Evolutionary conservation across 2,888 invertebrate genomes (phyloP).

Genomic region (Latheticus oryzae): DNA sequence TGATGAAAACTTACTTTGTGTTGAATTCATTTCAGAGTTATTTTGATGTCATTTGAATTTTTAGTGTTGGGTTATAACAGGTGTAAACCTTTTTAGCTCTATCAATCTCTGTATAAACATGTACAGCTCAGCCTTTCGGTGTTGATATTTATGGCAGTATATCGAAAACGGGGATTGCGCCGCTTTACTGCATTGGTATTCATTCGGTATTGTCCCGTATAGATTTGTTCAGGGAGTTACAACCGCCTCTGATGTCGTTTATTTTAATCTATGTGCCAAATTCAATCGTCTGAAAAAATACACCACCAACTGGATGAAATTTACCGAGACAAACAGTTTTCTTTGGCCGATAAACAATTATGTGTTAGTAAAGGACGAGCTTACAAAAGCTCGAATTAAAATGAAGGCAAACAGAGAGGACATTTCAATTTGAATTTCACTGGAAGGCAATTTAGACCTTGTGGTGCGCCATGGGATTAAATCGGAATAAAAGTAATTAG

Average conservation of each 20-base stretch:
- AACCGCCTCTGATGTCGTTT: conserved; percentile 55
- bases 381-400: conserved; percentile 32
- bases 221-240: conserved; percentile 58
- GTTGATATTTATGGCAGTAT: conserved; percentile 52
- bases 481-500: conserved; percentile 30
- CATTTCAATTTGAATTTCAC: conserved; percentile 33
- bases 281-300: conserved; percentile 28
- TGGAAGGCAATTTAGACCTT: conserved; percentile 28
- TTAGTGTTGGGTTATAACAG: conserved; percentile 3
- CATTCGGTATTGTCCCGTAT: conserved; percentile 56
- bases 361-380: conserved; percentile 8
- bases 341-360: conserved; percentile 16
- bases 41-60: background rate
- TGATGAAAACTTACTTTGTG: conserved; percentile 7
- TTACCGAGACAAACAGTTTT: conserved; percentile 7
- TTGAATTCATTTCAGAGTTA: conserved; percentile 8
- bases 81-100: conserved; percentile 6
- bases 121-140: conserved; percentile 23
- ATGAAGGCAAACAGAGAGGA: conserved; percentile 28
- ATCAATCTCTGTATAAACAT: conserved; percentile 25
- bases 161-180: conserved; percentile 48
- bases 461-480: conserved; percentile 25
- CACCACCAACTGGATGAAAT: conserved; percentile 1
- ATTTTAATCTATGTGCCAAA: conserved; percentile 54
- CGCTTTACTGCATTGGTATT: conserved; percentile 53